Evolutionary conservation across 2,113 vertebrate genomes (phyloP).

Genomic region (Emydura subglobosa): DNA sequence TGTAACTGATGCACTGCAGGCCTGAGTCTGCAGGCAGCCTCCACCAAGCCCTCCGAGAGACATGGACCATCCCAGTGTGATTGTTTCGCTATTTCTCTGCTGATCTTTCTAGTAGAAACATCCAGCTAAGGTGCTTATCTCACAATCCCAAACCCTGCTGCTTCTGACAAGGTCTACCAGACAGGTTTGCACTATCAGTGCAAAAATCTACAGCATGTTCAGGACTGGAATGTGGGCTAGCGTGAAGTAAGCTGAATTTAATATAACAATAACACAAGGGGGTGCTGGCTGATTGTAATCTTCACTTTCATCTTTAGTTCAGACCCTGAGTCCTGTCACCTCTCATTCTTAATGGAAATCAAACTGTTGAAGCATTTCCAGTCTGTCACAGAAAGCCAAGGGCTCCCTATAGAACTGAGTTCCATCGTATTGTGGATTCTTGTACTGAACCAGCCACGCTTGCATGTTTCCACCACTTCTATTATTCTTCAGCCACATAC

Average conservation of each 20-base stretch:
- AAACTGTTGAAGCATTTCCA: constrained; percentile 42
- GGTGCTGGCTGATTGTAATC: not conserved
- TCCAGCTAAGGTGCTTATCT: not conserved
- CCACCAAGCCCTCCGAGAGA: not conserved
- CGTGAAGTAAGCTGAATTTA: not conserved
- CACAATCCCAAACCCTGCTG: not conserved
- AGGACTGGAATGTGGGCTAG: not conserved
- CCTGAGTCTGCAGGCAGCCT: not conserved
- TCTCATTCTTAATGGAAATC: not conserved
- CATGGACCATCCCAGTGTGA: not conserved
- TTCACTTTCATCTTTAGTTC: not conserved
- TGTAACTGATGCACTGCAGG: not conserved
- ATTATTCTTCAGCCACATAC: not conserved
- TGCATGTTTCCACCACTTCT: constrained; percentile 17
- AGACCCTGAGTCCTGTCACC: not conserved
- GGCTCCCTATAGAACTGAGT: not conserved
- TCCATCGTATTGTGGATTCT: not conserved
- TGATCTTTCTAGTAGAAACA: not conserved
- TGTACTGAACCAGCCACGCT: not conserved
- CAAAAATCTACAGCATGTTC: not conserved
- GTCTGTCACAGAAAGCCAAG: constrained; percentile 7
- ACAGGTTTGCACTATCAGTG: not conserved
- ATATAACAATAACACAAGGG: not conserved
- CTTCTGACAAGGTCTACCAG: not conserved
- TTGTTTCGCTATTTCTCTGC: not conserved